These are phyloP conservation scores for Cyprinodon tularosa DNA, from an alignment of 2,113 vertebrate species.

Conservation along the genomic window DNA sequence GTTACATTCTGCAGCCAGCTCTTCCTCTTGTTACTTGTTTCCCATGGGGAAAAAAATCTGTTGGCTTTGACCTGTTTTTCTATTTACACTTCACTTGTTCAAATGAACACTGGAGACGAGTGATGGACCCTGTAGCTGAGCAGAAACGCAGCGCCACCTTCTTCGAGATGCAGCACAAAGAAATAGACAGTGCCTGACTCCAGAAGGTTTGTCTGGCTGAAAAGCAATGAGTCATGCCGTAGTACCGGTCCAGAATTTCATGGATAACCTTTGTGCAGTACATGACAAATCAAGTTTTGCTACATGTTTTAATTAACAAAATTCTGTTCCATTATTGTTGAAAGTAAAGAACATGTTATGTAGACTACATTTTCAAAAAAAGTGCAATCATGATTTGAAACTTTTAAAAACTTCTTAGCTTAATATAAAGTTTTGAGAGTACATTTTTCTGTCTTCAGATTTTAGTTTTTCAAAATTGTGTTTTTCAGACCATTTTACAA, in stretches of 20 bases:
- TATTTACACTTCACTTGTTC: slow-evolving; percentile 17
- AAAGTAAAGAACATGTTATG: too few species aligned
- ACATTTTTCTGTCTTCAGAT: too few species aligned
- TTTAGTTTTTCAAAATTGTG: too few species aligned
- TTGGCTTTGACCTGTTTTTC: slow-evolving; percentile 17
- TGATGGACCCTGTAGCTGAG: background rate
- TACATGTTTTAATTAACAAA: too few species aligned
- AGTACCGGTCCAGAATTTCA: too few species aligned
- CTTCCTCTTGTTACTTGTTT: background rate
- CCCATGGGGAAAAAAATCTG: slow-evolving; percentile 1
- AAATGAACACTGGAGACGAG: slow-evolving; percentile 2
- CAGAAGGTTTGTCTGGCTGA: background rate
- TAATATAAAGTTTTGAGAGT: too few species aligned
- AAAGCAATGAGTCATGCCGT: background rate
- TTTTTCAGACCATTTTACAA: too few species aligned
- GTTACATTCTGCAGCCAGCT: slow-evolving; percentile 1
- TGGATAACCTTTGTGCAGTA: background rate
- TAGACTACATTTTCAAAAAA: too few species aligned
- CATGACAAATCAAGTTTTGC: too few species aligned
- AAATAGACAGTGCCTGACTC: background rate
- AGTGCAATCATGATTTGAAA: too few species aligned
- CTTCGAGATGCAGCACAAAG: slow-evolving; percentile 2
- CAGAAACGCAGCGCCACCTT: background rate
- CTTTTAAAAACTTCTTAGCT: too few species aligned
- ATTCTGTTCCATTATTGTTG: too few species aligned